phyloP scores from a whole-genome alignment of 2,113 vertebrate genomes.

The Leucoraja erinaceus region DNA sequence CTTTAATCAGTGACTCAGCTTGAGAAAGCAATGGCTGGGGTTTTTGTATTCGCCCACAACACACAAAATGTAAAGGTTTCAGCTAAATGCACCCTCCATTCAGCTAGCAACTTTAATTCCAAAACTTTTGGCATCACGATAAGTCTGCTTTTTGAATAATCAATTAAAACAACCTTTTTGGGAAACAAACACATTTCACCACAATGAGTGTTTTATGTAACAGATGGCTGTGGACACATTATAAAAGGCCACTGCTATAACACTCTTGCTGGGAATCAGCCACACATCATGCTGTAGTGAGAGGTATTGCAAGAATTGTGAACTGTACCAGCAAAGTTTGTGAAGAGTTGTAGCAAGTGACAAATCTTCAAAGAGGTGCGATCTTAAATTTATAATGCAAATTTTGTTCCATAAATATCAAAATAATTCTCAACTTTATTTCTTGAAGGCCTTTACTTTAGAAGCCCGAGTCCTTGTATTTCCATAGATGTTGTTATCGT shows the following conservation, averaged over 20 bases:
- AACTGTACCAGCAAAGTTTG: slow-evolving; percentile 14
- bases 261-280: neutral
- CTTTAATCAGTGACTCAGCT: slow-evolving; percentile 1
- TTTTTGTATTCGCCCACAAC: neutral
- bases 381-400: slow-evolving; percentile 33
- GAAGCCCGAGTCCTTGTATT: neutral
- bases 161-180: neutral
- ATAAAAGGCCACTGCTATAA: slow-evolving; percentile 12
- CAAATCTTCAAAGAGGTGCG: slow-evolving; percentile 21
- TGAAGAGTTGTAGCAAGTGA: neutral
- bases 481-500: neutral
- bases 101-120: neutral
- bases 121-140: neutral
- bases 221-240: slow-evolving; percentile 28
- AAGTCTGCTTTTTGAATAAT: neutral
- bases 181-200: neutral
- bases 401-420: slow-evolving; percentile 28
- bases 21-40: neutral
- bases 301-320: slow-evolving; percentile 32
- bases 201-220: slow-evolving; percentile 21
- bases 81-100: neutral
- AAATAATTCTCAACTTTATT: neutral
- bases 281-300: slow-evolving; percentile 14
- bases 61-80: neutral
- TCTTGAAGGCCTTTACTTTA: neutral